These are phyloP conservation scores for Strigamia crassipes DNA, from an alignment of 2,888 invertebrate species.

Conservation along the genomic window DNA sequence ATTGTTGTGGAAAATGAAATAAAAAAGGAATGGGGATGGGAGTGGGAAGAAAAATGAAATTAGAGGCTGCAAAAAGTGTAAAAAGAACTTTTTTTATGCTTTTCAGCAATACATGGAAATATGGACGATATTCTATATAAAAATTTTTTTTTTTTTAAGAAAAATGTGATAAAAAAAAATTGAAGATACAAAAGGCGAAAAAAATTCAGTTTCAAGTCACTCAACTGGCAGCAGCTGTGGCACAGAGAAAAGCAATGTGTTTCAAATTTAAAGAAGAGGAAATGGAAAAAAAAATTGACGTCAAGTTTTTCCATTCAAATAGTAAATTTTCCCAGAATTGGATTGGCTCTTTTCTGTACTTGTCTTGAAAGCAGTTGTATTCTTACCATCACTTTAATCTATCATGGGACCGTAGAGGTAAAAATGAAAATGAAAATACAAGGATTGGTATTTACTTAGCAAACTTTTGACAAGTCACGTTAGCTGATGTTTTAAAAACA, in stretches of 20 bases:
- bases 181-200: constrained; percentile 1
- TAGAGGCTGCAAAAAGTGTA: neutral
- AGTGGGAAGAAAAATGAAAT: neutral
- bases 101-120: neutral
- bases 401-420: neutral
- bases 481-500: no score
- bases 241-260: constrained; percentile 1
- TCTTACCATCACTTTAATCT: neutral
- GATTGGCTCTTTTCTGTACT: constrained; percentile 17
- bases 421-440: no score
- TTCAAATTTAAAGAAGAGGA: constrained; percentile 27
- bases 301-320: constrained; percentile 33
- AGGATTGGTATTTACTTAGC: no score
- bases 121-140: neutral
- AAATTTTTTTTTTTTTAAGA: neutral
- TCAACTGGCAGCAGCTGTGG: constrained; percentile 30
- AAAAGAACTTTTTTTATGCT: neutral
- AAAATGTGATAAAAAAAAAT: neutral
- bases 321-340: constrained; percentile 10
- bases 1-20: neutral
- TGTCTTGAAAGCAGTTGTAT: neutral
- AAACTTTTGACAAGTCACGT: no score
- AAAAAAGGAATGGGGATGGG: neutral
- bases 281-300: neutral
- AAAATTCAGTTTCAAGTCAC: constrained; percentile 29